Evolutionary conservation across 2,888 invertebrate genomes (phyloP), one percentile per base, ranked within the genome.

Genomic region (Brassicogethes aeneus): DNA sequence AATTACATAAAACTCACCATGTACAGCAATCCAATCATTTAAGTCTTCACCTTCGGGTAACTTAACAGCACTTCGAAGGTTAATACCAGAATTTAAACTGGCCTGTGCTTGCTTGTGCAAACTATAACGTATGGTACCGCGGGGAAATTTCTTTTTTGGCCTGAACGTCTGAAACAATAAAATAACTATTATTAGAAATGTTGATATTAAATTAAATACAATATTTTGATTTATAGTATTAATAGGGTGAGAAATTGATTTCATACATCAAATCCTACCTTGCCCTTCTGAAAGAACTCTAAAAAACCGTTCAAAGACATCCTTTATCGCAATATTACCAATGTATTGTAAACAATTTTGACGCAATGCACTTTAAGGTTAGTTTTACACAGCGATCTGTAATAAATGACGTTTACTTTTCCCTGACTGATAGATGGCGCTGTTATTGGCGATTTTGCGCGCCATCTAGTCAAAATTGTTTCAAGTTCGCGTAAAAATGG

Each of bases 1-100:
- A n/a, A n/a, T n/a, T n/a, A n/a, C n/a, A n/a, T n/a, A 34, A 16
- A 38, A 51, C 52, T 53, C 71, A 88, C 88, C 91, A 70, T 93
- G 92, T 2, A 93, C 92, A 13, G 92, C 92, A 30, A 91, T 76
- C 93, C 93, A 93, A 65, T 93, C 93, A 58, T 89, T 87, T 38
- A 85, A 66, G 64, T 87, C 85, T 69, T 93, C 92, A 3, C 83
- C 83, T 16, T 78, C 76, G 1, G 92, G 92, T 45, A 93, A 68
- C 60, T 81, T 80, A 1, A 93, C 93, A 1, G 85, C 90, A 37
- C 73, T 70, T 45, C 85, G 75, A 43, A 93, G 73, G 71, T 93
- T 91, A 43, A 92, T 83, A 2, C 92, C 92, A 2, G 91, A 88
- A 66, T 86, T 87, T 13, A 93, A 70, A 39, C 90, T 91, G 10